Evolutionary conservation across 2,888 invertebrate species (phyloP).

Genomic region (Dolichomitus sp.): DNA sequence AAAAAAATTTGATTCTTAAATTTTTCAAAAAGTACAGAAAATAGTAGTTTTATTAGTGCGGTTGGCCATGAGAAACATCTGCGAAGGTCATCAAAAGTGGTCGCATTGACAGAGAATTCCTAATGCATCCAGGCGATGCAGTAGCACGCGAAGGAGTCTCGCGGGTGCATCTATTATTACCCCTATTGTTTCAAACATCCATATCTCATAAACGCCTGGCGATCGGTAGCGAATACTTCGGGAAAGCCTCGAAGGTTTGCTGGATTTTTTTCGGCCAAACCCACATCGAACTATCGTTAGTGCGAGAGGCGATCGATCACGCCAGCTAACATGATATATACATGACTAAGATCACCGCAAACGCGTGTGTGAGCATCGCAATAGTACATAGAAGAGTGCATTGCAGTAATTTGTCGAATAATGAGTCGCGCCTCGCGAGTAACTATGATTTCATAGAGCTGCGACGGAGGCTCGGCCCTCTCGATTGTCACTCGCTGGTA

Average conservation of each 20-base stretch:
- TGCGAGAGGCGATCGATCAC: conserved; percentile 5
- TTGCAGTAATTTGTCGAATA: conserved; percentile 26
- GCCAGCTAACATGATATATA: background rate
- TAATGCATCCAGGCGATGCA: conserved; percentile 20
- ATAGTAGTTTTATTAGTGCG: too few species aligned
- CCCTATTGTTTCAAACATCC: conserved; percentile 60
- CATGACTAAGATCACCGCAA: conserved; percentile 31
- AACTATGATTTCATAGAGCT: conserved; percentile 66
- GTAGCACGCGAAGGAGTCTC: conserved; percentile 43
- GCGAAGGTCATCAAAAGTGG: background rate
- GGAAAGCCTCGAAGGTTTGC: conserved; percentile 28
- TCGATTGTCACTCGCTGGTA: conserved; percentile 22
- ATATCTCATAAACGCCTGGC: conserved; percentile 60
- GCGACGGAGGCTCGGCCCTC: conserved; percentile 37
- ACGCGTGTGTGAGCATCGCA: conserved; percentile 12
- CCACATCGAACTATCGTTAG: conserved; percentile 50
- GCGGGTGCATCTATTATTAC: conserved; percentile 67
- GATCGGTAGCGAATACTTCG: conserved; percentile 41
- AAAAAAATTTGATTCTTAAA: too few species aligned
- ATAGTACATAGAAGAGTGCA: background rate
- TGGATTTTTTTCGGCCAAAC: conserved; percentile 47
- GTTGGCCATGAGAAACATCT: too few species aligned
- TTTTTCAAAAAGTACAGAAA: too few species aligned
- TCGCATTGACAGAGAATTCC: background rate
- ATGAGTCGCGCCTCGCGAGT: conserved; percentile 54